Evolutionary conservation across 2,113 vertebrate species (phyloP).

Genomic region (Neoarius graeffei): DNA sequence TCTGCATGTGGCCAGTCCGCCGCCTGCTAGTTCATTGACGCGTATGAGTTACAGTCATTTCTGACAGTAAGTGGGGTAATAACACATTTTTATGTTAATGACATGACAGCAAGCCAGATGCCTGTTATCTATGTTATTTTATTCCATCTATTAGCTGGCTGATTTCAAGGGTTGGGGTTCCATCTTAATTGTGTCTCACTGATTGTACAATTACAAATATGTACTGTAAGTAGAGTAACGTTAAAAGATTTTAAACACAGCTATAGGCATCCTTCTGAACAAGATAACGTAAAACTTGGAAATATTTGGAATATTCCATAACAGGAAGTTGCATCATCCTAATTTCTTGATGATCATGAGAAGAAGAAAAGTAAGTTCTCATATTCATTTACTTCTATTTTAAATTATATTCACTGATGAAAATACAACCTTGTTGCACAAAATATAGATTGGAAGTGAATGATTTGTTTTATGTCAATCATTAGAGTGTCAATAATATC

Average conservation of each 20-base stretch:
- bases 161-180: not conserved
- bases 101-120: slow-evolving; percentile 9
- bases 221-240: not conserved
- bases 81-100: slow-evolving; percentile 36
- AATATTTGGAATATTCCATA: not conserved
- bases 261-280: not conserved
- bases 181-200: not conserved
- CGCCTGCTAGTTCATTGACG: slow-evolving; percentile 25
- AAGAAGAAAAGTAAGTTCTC: not conserved
- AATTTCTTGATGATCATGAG: not conserved
- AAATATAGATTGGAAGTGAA: not conserved
- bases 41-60: slow-evolving; percentile 15
- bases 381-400: not conserved
- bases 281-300: not conserved
- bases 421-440: not conserved
- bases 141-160: slow-evolving; percentile 4
- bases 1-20: slow-evolving; percentile 24
- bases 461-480: no score
- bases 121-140: not conserved
- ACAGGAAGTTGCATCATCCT: not conserved
- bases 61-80: slow-evolving; percentile 33
- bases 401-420: not conserved
- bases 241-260: not conserved
- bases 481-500: no score
- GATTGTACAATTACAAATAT: not conserved